Conservation (phyloP, 2,797 vertebrate species). For the Acropternis orthonyx region DNA sequence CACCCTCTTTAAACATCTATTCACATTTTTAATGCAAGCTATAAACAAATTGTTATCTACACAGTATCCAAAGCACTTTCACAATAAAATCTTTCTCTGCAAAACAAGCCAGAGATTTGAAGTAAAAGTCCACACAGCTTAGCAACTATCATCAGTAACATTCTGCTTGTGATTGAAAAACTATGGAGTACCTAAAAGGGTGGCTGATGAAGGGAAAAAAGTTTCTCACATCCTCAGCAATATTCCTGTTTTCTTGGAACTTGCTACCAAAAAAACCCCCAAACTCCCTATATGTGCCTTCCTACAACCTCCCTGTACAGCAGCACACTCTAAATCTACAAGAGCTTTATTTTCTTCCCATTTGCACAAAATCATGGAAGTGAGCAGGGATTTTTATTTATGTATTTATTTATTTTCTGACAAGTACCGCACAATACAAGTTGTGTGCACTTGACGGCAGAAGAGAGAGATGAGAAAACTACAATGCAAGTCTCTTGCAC, state of each 20-base stretch:
- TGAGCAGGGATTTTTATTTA: not conserved
- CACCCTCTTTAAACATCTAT: not conserved
- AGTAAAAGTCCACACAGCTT: not conserved
- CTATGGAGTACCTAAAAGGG: not conserved
- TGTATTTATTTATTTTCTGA: not conserved
- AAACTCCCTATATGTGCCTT: not conserved
- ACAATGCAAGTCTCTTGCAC: not conserved
- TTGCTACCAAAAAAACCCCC: not conserved
- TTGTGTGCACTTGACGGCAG: not conserved
- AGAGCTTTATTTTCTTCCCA: not conserved
- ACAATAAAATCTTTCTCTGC: not conserved
- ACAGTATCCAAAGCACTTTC: not conserved
- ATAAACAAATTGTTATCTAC: not conserved
- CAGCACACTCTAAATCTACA: not conserved
- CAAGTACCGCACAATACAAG: not conserved
- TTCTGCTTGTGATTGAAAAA: not conserved
- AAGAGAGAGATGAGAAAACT: not conserved
- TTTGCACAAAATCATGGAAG: not conserved
- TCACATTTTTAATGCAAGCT: not conserved
- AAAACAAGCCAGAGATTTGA: not conserved
- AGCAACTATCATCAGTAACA: not conserved
- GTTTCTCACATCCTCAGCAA: not conserved
- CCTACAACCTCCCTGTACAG: not conserved
- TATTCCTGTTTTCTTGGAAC: not conserved
- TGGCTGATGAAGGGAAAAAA: not conserved